Base-by-base conservation (phyloP, 30 jellyfish, hydroid and myxozoan species). In the Nemopilema nomurai region DNA sequence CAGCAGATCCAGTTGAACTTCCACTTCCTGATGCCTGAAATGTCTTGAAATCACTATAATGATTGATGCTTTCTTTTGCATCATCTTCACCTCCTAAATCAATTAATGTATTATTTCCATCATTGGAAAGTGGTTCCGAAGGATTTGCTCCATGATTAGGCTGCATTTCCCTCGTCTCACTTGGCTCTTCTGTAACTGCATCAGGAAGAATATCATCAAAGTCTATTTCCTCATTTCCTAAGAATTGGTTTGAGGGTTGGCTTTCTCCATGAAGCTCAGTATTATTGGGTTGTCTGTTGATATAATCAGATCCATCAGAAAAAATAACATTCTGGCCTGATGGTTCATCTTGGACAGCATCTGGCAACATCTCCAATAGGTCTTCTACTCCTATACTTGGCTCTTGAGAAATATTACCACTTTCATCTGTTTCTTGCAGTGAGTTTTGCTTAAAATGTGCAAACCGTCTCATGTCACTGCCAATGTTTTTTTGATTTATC, bases 401-500 rank as follows among this genome's bases (percentile, higher is more conserved):
- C 8, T 70, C 68, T 23, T 71, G 71, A 0, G 80, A 57, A 0
- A 62, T 13, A 20, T 28, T 49, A 0, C 25, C 71, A 24, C 64
- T 49, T 18, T 76, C 88, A 52, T 70, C 83, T 8, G 33, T 71
- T 18, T 86, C 81, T 17, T 92, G 90, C 16, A 80, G 77, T 8
- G 98, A 90, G 13, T 83, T 50, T 49, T 81, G 90, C 51, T 72
- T 80, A 29, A 87, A 87, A 28, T 79, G 90, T 13, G 90, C 88
- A 26, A 74, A 67, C 68, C 91, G 79, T 29, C 74, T 75, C 77
- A 83, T 62, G 69, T 90, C 95, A 62, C 81, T 73, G 30, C 76
- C 90, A 18, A 90, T 90, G 49, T 66, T 76, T 57, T 78, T 90
- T 26, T 73, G 77, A 69, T 90, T 90, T 68, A 84, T 72, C 41